Evolutionary conservation across 2,797 vertebrate species (phyloP).

Genomic region (Chlorospingus flavigularis): DNA sequence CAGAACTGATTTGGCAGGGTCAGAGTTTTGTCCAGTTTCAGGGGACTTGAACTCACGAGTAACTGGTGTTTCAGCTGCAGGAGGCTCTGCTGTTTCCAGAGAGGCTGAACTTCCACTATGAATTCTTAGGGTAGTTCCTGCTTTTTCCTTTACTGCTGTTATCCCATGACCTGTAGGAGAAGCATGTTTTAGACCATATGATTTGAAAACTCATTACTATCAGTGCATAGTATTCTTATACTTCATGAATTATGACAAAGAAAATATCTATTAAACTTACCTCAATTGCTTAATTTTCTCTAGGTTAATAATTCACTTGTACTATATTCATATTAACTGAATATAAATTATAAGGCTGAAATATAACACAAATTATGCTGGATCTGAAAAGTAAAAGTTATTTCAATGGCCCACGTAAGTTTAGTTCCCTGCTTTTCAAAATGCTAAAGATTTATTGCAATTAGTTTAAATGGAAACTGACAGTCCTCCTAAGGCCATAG

Average conservation of each 20-base stretch:
- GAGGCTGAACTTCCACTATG: constrained; percentile 64
- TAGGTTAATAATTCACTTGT: neutral
- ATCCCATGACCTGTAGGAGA: constrained; percentile 85
- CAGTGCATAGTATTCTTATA: neutral
- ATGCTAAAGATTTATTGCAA: neutral
- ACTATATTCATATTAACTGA: neutral
- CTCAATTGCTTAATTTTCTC: neutral
- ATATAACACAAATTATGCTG: neutral
- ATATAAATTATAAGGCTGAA: neutral
- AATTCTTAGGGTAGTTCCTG: constrained; percentile 78
- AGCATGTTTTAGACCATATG: neutral
- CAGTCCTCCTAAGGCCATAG: neutral
- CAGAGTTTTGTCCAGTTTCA: neutral
- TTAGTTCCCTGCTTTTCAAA: neutral
- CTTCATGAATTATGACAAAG: neutral
- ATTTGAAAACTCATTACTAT: neutral
- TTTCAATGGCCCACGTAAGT: neutral
- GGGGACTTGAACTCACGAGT: neutral
- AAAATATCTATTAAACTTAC: neutral
- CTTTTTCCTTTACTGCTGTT: constrained; percentile 90
- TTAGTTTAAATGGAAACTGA: neutral
- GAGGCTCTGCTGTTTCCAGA: constrained; percentile 14
- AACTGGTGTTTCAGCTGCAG: constrained; percentile 12
- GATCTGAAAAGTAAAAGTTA: neutral
- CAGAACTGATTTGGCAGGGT: neutral